Evolutionary conservation across 1,140 invertebrate genomes (phyloP).

Genomic region (Kradibia gibbosae): DNA sequence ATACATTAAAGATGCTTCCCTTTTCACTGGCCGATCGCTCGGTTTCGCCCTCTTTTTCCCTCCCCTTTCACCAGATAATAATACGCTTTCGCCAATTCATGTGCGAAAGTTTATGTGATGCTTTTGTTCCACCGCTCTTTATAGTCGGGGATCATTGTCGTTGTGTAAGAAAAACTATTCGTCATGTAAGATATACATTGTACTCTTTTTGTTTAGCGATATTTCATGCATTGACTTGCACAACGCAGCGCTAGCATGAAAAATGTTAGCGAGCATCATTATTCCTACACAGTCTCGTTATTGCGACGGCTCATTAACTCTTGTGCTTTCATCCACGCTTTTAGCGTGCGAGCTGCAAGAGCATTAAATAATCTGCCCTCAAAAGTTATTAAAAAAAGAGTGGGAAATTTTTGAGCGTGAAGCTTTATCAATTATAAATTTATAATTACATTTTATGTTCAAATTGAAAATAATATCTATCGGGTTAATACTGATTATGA

Average conservation of each 20-base stretch:
- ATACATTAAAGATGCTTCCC: conserved; percentile 51
- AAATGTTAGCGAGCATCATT: neutral
- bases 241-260: no score
- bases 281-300: neutral
- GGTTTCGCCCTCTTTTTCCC: neutral
- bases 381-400: no score
- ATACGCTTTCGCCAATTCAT: conserved; percentile 45
- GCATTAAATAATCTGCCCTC: no score
- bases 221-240: neutral
- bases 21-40: conserved; percentile 25
- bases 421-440: no score
- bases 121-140: conserved; percentile 10
- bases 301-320: no score
- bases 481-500: no score
- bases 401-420: no score
- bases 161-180: conserved; percentile 10
- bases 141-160: neutral
- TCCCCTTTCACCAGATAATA: conserved; percentile 11
- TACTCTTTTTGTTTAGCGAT: neutral
- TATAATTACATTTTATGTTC: no score
- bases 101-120: conserved; percentile 39
- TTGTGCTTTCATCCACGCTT: no score
- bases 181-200: neutral
- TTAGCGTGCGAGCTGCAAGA: no score
- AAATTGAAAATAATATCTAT: no score